These are phyloP conservation scores for Spilarctia lutea DNA, from an alignment of 2,888 invertebrate species.

Conservation along the genomic window DNA sequence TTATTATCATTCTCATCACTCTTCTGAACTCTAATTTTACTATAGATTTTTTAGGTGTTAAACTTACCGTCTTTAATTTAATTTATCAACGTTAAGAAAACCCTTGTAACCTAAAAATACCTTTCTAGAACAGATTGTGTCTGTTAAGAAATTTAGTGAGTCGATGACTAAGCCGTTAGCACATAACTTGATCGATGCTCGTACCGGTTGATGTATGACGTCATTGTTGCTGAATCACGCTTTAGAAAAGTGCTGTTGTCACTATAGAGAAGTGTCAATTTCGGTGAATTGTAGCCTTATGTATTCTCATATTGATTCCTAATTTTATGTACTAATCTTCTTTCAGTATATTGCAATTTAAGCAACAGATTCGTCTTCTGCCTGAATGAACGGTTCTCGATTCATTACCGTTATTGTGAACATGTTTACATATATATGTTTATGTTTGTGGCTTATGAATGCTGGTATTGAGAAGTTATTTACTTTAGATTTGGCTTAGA, in stretches of 20 bases:
- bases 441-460: too few species aligned
- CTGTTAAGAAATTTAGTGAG: conserved; percentile 30
- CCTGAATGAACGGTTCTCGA: background rate
- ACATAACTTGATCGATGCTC: conserved; percentile 33
- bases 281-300: conserved; percentile 13
- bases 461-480: background rate
- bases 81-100: background rate
- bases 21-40: too few species aligned
- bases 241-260: conserved; percentile 26
- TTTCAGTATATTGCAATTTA: background rate
- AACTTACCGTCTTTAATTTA: background rate
- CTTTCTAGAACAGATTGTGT: background rate
- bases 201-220: conserved; percentile 45
- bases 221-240: conserved; percentile 41
- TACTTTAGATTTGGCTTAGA: background rate
- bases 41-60: background rate
- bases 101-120: background rate
- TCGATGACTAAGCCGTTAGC: conserved; percentile 43
- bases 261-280: conserved; percentile 16
- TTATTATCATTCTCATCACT: too few species aligned
- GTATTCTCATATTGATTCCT: conserved; percentile 4
- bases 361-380: background rate
- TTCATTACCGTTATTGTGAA: too few species aligned
- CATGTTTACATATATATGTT: too few species aligned
- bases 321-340: background rate